Base-by-base conservation (phyloP, 2,888 invertebrate genomes). In the Bimastos eiseni region DNA sequence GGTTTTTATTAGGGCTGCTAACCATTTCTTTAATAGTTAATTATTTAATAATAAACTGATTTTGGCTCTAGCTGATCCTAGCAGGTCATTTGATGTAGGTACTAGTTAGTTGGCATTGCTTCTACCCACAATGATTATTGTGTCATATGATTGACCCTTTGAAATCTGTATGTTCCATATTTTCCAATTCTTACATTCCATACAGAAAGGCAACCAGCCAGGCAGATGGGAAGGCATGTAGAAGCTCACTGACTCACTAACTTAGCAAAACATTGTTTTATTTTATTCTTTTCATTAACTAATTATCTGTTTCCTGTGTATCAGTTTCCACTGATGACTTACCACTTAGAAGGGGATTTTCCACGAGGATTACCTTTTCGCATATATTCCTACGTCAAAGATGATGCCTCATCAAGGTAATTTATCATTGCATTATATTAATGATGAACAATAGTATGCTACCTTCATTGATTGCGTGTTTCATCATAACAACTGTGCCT, bases 311-410 rank as follows among this genome's bases (percentile, higher is more conserved):
- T 1, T 49, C 49, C 21, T 49, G 49, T 49, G 21, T 49, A 92
- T 38, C 92, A 94, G 94, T 93, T 94, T 91, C 92, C 94, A 24
- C 92, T 93, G 83, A 93, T 94, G 94, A 93, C 93, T 4, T 94
- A 94, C 92, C 93, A 92, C 90, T 91, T 93, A 15, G 91, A 91
- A 90, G 93, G 93, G n/a, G 93, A 93, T 30, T 90, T 93, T 30
- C 92, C 93, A 17, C 88, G 93, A 41, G 93, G 91, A 37, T 92
- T 93, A 24, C 94, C 94, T 88, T 93, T 94, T 89, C 90, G 92
- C 44, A 88, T 94, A 34, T 70, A 90, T 55, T 91, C 91, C 37
- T 89, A 92, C 88, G 89, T 91, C 19, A 90, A 89, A 19, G 83
- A 83, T 36, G 90, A 89, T 17, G 37, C 44, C 13, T 88, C 90